Evolutionary conservation across 2,797 vertebrate species (phyloP).

Genomic region (Halcyon smyrnensis): DNA sequence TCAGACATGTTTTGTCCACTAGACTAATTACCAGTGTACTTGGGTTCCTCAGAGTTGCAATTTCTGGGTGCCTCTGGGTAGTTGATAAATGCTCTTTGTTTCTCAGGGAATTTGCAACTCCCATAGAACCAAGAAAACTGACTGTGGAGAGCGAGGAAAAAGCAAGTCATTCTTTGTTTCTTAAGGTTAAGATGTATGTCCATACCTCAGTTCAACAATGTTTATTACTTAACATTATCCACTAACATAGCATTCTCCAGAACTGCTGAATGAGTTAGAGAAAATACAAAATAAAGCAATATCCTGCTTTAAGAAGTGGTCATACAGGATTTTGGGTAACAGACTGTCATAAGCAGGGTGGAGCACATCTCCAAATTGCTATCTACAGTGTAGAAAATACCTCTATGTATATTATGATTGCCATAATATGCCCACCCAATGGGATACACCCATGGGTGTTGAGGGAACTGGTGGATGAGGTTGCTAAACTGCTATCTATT

Average conservation of each 20-base stretch:
- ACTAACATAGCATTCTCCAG: neutral
- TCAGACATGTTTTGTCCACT: neutral
- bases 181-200: neutral
- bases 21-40: neutral
- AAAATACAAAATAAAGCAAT: neutral
- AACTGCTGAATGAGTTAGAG: neutral
- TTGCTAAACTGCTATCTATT: no score
- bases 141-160: neutral
- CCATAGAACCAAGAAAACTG: neutral
- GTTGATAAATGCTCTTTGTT: neutral
- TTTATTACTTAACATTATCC: neutral
- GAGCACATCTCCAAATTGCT: neutral
- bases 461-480: no score
- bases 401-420: neutral
- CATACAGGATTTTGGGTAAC: neutral
- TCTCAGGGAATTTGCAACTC: neutral
- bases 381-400: neutral
- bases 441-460: no score
- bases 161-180: neutral
- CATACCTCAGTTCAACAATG: neutral
- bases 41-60: neutral
- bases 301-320: neutral
- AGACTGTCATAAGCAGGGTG: neutral
- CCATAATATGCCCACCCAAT: neutral
- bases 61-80: neutral